Percentiles rank a stretch among this genome's conserved stretches.
These are phyloP conservation scores for Heliconius erato DNA, from an alignment of 2,888 invertebrate species.

Conservation along the genomic window DNA sequence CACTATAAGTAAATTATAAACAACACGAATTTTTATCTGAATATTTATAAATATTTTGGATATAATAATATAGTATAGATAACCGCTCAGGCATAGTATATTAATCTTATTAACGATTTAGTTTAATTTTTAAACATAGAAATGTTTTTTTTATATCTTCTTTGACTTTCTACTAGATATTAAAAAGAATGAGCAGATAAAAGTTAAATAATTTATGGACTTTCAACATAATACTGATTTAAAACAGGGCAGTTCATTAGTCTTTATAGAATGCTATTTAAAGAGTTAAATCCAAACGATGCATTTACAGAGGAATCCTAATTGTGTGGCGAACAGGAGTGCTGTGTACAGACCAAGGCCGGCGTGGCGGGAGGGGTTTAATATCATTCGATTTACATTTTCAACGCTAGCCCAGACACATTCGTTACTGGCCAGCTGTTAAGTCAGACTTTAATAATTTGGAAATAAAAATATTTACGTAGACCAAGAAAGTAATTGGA, in stretches of 20 bases:
- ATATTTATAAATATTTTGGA: not conserved
- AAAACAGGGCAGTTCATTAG: not conserved
- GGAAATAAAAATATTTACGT: too few relatives aligned
- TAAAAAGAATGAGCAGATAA: not conserved
- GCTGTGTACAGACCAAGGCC: constrained; percentile 6
- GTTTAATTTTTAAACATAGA: not conserved
- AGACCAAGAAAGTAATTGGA: too few relatives aligned
- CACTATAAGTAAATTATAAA: not conserved
- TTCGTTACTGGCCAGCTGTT: too few relatives aligned
- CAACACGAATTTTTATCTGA: not conserved
- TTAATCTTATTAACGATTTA: too few relatives aligned
- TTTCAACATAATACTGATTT: not conserved
- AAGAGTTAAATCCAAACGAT: constrained; percentile 4
- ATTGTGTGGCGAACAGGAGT: constrained; percentile 4
- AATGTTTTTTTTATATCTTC: too few relatives aligned
- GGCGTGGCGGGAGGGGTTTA: not conserved
- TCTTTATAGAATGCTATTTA: constrained; percentile 2
- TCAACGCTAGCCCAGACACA: too few relatives aligned
- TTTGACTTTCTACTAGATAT: too few relatives aligned
- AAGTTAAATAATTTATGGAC: not conserved
- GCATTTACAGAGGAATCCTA: constrained; percentile 2
- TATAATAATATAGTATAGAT: too few relatives aligned
- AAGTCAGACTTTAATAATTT: too few relatives aligned
- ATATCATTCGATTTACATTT: not conserved
- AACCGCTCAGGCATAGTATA: too few relatives aligned